These are phyloP conservation scores for Odontamblyopus rebecca DNA, from an alignment of 2,797 vertebrate genomes.

Conservation along the genomic window DNA sequence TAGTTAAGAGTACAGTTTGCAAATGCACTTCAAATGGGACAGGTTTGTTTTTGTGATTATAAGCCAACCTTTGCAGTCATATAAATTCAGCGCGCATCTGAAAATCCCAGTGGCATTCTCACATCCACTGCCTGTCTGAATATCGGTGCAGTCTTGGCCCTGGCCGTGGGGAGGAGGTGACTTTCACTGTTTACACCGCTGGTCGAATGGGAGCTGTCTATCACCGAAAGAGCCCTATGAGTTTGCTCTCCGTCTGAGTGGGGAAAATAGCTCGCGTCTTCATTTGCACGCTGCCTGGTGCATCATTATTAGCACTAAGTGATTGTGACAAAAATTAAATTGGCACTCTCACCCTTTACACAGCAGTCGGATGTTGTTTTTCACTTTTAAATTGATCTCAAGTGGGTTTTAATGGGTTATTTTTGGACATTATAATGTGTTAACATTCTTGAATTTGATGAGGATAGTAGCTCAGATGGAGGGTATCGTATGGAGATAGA, in stretches of 20 bases:
- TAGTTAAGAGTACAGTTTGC: background rate
- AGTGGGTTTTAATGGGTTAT: slow-evolving; percentile 2
- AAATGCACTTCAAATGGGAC: background rate
- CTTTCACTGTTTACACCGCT: slow-evolving; percentile 55
- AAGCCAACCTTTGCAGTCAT: background rate
- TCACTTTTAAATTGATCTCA: slow-evolving; percentile 17
- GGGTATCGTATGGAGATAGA: too few species aligned
- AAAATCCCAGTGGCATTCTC: slow-evolving; percentile 40
- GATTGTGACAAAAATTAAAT: slow-evolving; percentile 33
- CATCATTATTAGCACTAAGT: slow-evolving; percentile 35
- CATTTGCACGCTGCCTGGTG: slow-evolving; percentile 24
- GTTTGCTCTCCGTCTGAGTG: slow-evolving; percentile 30
- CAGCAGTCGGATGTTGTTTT: slow-evolving; percentile 13
- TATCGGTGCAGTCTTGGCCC: slow-evolving; percentile 40
- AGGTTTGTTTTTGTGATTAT: slow-evolving; percentile 2
- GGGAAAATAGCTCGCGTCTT: slow-evolving; percentile 47
- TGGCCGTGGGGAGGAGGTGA: slow-evolving; percentile 43
- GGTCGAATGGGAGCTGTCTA: slow-evolving; percentile 51
- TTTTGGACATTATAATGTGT: background rate
- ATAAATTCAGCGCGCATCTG: slow-evolving; percentile 40
- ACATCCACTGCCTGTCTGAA: slow-evolving; percentile 43
- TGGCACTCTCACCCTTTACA: slow-evolving; percentile 25
- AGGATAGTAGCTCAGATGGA: background rate
- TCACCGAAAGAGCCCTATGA: slow-evolving; percentile 40
- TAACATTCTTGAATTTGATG: background rate